Conservation (phyloP, 2,888 invertebrate species). For the Dexiosoma caninum region DNA sequence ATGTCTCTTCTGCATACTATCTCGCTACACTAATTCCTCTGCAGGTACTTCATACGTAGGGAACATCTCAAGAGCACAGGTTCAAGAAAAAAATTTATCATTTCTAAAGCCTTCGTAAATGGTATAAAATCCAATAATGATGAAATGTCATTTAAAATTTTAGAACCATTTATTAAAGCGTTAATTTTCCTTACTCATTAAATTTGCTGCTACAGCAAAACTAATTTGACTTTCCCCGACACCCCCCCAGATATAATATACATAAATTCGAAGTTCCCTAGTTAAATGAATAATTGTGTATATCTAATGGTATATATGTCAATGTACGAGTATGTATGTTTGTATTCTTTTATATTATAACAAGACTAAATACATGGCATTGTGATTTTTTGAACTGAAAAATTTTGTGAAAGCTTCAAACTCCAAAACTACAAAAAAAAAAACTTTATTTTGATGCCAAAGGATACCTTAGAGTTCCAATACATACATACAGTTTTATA, state of each 20-base stretch:
- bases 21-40: too few relatives aligned
- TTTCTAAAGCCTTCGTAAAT: too few relatives aligned
- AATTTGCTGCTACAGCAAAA: too few relatives aligned
- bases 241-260: neutral
- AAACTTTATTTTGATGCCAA: slow-evolving; percentile 27
- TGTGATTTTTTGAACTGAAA: neutral
- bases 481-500: neutral
- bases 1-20: too few relatives aligned
- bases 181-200: neutral
- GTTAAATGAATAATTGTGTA: slow-evolving; percentile 17
- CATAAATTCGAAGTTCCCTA: neutral
- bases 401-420: slow-evolving; percentile 27
- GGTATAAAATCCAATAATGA: too few relatives aligned
- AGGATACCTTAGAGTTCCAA: slow-evolving; percentile 37
- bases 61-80: too few relatives aligned
- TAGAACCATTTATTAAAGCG: too few relatives aligned
- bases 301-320: too few relatives aligned
- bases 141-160: too few relatives aligned
- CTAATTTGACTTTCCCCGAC: neutral
- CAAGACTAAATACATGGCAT: slow-evolving; percentile 10
- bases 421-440: neutral
- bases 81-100: too few relatives aligned
- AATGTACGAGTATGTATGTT: too few relatives aligned
- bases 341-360: slow-evolving; percentile 17
- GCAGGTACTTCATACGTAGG: too few relatives aligned